Conservation (phyloP, 2,113 vertebrate genomes). For the Phalacrocorax pelagicus region DNA sequence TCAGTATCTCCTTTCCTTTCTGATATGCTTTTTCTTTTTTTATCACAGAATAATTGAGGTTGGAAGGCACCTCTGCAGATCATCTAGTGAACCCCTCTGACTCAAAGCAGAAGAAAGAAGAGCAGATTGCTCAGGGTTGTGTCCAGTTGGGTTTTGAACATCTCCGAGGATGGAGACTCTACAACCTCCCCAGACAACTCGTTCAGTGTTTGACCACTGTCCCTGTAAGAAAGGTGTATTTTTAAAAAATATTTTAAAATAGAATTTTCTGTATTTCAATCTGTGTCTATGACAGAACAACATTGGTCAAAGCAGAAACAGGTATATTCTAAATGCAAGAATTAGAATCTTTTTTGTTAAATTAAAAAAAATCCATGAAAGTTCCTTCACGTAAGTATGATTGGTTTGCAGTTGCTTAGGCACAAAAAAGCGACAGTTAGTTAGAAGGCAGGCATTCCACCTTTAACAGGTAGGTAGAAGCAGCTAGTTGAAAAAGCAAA, state of each 20-base stretch:
- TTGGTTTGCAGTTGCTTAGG: background rate
- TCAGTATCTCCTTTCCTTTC: background rate
- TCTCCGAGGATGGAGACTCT: background rate
- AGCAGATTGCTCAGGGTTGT: accelerated
- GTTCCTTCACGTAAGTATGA: background rate
- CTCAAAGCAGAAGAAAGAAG: background rate
- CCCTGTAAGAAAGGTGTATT: background rate
- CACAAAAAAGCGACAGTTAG: background rate
- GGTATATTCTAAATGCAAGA: background rate
- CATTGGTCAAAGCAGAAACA: background rate
- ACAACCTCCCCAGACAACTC: background rate
- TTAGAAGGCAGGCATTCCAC: background rate
- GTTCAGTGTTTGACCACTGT: background rate
- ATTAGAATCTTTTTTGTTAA: background rate
- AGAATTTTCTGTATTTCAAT: background rate
- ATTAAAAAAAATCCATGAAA: background rate
- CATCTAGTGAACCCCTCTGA: background rate
- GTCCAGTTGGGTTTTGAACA: background rate
- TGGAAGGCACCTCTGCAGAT: background rate
- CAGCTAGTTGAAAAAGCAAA: background rate
- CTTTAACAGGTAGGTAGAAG: background rate
- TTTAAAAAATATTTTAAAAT: background rate
- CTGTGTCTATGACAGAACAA: background rate
- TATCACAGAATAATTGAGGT: background rate
- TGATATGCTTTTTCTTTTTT: background rate